Evolutionary conservation across 2,797 vertebrate genomes (phyloP).

Genomic region (Dendrocincla tyrannina): DNA sequence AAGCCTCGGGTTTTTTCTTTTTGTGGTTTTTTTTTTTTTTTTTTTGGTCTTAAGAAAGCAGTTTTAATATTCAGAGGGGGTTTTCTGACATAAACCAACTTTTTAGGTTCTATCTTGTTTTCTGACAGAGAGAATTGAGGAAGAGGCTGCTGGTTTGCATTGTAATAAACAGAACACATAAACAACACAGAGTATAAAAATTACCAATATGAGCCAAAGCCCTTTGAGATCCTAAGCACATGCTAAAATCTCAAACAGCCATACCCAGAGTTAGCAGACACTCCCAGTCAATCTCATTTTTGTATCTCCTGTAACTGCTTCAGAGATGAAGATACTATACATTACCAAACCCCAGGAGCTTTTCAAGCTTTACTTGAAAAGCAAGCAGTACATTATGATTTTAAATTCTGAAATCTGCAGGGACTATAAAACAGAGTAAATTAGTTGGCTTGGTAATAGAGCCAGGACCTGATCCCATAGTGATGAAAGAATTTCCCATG

Average conservation of each 20-base stretch:
- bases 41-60: neutral
- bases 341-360: slow-evolving; percentile 31
- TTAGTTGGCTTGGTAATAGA: slow-evolving; percentile 39
- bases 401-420: slow-evolving; percentile 40
- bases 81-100: neutral
- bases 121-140: neutral
- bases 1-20: neutral
- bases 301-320: neutral
- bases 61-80: neutral
- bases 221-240: neutral
- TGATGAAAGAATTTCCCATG: slow-evolving; percentile 8
- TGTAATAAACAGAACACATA: neutral
- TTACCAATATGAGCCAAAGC: neutral
- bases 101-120: neutral
- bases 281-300: neutral
- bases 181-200: neutral
- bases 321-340: slow-evolving; percentile 3
- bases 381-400: slow-evolving; percentile 29
- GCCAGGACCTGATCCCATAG: neutral
- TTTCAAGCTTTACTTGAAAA: slow-evolving; percentile 37
- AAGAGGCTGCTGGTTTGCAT: neutral
- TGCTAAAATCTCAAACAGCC: slow-evolving; percentile 13
- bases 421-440: slow-evolving; percentile 24
- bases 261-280: neutral
- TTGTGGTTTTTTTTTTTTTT: neutral